Evolutionary conservation across 2,113 vertebrate species (phyloP), one percentile per base, ranked within the genome.

Genomic region (Andinoacara biseriatus): DNA sequence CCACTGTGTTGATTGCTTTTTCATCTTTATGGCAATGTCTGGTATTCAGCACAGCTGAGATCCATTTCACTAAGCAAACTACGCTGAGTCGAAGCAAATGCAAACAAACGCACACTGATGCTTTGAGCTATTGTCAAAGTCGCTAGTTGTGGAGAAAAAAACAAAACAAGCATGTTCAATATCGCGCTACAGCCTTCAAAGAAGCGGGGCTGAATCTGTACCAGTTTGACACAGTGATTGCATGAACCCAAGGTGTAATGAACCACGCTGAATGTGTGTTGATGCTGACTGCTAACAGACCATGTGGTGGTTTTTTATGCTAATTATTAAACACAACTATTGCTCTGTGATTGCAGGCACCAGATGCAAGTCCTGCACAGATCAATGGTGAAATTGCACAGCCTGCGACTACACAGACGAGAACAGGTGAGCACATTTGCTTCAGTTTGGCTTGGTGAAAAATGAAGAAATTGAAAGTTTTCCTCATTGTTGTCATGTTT

Each of bases 371-470:
- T 87, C 57, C 86, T 62, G 95, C 96, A 81, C 98, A 98, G 87
- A 96, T 97, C 56, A 99, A 99, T 0, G 98, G 98, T 89, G 98
- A 99, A 95, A 96, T 95, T 58, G 81, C 93, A 59, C 87, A 78
- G 69, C 95, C 97, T 74, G 95, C 96, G 88, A 92, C 94, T 89
- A 94, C 96, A 87, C 92, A 95, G 85, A 93, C 96, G 33, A 95
- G 95, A 89, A 95, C 95, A 86, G 98, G 98, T 98, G 85, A 86
- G 92, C 79, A 22, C 6, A 26, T 43, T 57, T 43, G 75, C 2
- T 57, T 14, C 9, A 2, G 61, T 74, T 63, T 35, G 63, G 18
- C 43, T 82, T 18, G 1, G 5, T 57, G 26, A 10, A 35, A 62
- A 62, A 60, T 3, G 1, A 6, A 72, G 6, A 15, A 2, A 33